Evolutionary conservation across 1,140 invertebrate genomes (phyloP).

Genomic region (Colletes gigas): DNA sequence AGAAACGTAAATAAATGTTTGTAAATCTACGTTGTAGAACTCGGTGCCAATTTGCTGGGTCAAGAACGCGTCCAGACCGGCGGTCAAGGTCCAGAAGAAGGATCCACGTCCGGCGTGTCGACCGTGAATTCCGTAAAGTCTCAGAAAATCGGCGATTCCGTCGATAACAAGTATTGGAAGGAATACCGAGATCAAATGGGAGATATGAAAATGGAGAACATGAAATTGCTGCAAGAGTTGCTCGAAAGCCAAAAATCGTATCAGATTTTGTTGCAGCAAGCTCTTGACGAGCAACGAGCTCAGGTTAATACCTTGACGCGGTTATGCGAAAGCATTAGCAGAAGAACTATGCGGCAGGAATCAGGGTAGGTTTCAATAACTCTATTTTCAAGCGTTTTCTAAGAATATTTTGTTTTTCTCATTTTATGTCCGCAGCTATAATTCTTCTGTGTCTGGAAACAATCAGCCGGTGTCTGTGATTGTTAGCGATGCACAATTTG

Average conservation of each 20-base stretch:
- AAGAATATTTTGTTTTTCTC: conserved; percentile 32
- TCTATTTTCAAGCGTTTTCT: conserved; percentile 2
- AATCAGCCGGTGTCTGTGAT: conserved; percentile 58
- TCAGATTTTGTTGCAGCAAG: conserved; percentile 86
- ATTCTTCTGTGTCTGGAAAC: conserved; percentile 60
- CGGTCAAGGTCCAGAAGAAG: conserved; percentile 82
- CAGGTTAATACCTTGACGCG: conserved; percentile 81
- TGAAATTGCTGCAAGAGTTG: conserved; percentile 83
- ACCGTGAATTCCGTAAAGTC: conserved; percentile 86
- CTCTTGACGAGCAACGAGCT: conserved; percentile 86
- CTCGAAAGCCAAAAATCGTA: conserved; percentile 88
- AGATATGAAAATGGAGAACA: conserved; percentile 81
- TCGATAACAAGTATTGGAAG: conserved; percentile 79
- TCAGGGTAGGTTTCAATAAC: conserved; percentile 64
- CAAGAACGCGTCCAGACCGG: conserved; percentile 82
- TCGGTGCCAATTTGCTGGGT: conserved; percentile 90
- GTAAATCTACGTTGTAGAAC: conserved; percentile 83
- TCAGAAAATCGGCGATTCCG: conserved; percentile 80
- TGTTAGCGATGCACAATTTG: conserved; percentile 70
- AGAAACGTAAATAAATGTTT: conserved; percentile 8
- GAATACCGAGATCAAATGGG: conserved; percentile 82
- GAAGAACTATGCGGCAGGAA: conserved; percentile 65
- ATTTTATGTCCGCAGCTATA: conserved; percentile 60
- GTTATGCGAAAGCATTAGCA: conserved; percentile 77
- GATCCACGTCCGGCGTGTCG: conserved; percentile 85